Conservation (phyloP, 2,113 vertebrate genomes). For the Athene noctua region DNA sequence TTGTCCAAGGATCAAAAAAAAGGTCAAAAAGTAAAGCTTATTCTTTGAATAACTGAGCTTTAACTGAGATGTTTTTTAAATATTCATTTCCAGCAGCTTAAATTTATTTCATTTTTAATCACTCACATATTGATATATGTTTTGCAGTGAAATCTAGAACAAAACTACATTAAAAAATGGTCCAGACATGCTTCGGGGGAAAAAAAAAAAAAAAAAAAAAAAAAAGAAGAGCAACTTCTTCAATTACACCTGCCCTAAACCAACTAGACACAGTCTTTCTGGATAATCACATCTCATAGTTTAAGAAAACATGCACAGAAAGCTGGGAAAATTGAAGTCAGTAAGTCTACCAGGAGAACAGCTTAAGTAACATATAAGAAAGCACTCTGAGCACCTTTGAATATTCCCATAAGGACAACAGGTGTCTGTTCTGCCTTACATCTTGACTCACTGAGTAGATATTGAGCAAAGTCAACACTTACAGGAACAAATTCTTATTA, state of each 20-base stretch:
- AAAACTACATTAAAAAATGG: neutral
- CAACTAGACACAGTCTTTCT: neutral
- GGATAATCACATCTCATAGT: neutral
- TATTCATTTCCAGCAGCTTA: neutral
- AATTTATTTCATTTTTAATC: neutral
- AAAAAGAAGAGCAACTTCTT: neutral
- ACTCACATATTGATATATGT: neutral
- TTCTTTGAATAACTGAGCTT: neutral
- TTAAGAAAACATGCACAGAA: neutral
- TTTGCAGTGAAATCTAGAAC: neutral
- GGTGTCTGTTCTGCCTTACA: neutral
- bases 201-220: no score
- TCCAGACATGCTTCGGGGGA: neutral
- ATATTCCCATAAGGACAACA: neutral
- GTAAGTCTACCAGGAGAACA: neutral
- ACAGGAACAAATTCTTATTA: neutral
- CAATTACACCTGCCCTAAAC: neutral
- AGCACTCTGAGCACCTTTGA: neutral
- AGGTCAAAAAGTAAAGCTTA: neutral
- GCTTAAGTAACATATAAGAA: neutral
- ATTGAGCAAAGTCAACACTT: neutral
- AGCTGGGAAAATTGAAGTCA: neutral
- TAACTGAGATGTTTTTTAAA: neutral
- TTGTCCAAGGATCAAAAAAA: neutral
- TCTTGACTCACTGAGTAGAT: neutral